phyloP scores from a whole-genome alignment of 2,888 invertebrate genomes.

The Meganola albula region DNA sequence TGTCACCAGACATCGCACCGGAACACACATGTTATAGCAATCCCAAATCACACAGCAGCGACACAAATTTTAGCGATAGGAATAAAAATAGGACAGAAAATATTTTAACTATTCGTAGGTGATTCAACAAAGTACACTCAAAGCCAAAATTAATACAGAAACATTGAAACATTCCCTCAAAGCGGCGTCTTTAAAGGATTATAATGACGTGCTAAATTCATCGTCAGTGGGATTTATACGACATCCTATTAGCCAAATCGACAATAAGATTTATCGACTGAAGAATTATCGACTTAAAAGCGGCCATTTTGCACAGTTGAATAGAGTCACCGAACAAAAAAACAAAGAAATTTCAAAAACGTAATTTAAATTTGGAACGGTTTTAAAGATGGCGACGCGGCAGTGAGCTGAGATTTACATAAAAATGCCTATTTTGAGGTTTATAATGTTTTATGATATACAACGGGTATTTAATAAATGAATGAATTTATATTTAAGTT shows the following conservation, averaged over 20 bases:
- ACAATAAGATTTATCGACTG: slow-evolving; percentile 9
- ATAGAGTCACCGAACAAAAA: slow-evolving; percentile 31
- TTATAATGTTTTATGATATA: too few relatives aligned
- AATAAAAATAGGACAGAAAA: too few relatives aligned
- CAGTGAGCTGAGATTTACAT: too few relatives aligned
- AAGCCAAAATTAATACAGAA: neutral
- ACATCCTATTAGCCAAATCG: slow-evolving; percentile 22
- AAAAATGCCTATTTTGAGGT: slow-evolving; percentile 17
- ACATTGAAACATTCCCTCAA: neutral
- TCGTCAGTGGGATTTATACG: slow-evolving; percentile 22
- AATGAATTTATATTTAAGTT: too few relatives aligned
- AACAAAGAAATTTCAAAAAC: slow-evolving; percentile 27
- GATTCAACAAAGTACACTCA: too few relatives aligned
- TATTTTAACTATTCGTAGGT: too few relatives aligned
- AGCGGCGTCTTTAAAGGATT: slow-evolving; percentile 14
- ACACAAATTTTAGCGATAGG: too few relatives aligned
- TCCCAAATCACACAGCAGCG: too few relatives aligned
- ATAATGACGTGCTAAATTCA: slow-evolving; percentile 21
- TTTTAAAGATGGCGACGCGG: too few relatives aligned
- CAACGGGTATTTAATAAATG: too few relatives aligned
- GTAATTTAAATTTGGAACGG: slow-evolving; percentile 32
- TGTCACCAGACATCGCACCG: too few relatives aligned
- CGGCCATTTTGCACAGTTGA: slow-evolving; percentile 32
- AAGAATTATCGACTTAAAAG: slow-evolving; percentile 25
- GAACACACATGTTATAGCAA: too few relatives aligned